These are phyloP conservation scores for Epiblema foenella DNA, from an alignment of 2,888 invertebrate genomes.

Conservation along the genomic window DNA sequence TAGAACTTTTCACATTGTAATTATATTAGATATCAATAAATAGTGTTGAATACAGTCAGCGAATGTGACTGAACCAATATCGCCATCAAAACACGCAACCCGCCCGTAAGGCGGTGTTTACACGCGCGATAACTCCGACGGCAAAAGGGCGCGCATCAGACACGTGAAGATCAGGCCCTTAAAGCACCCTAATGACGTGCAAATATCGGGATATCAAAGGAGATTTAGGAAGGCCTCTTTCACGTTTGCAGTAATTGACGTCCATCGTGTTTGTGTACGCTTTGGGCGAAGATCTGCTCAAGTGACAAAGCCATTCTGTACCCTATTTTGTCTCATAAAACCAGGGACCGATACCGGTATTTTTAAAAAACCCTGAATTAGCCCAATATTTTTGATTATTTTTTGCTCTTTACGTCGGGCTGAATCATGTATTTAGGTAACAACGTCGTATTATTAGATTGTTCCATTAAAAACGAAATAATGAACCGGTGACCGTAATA, in stretches of 20 bases:
- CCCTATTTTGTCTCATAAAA: not conserved
- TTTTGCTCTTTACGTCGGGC: too few relatives aligned
- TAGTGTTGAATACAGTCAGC: not conserved
- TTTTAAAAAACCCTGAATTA: too few relatives aligned
- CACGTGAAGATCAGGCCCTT: constrained; percentile 48
- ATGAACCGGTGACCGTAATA: too few relatives aligned
- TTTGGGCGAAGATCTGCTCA: not conserved
- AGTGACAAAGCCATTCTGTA: not conserved
- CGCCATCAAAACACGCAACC: constrained; percentile 37
- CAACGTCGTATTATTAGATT: too few relatives aligned
- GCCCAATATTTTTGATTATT: too few relatives aligned
- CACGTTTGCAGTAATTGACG: constrained; percentile 58
- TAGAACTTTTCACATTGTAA: too few relatives aligned
- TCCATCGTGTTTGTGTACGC: constrained; percentile 51
- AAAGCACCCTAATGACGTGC: constrained; percentile 66
- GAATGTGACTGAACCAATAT: constrained; percentile 35
- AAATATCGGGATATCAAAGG: constrained; percentile 65
- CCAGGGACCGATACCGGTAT: too few relatives aligned
- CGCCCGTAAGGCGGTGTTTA: constrained; percentile 49
- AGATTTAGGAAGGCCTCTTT: constrained; percentile 57
- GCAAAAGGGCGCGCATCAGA: constrained; percentile 55
- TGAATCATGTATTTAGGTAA: too few relatives aligned
- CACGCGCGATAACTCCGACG: constrained; percentile 54
- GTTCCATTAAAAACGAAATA: too few relatives aligned
- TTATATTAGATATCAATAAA: too few relatives aligned